Evolutionary conservation across 2,888 invertebrate species (phyloP).

Genomic region (Patella caerulea): DNA sequence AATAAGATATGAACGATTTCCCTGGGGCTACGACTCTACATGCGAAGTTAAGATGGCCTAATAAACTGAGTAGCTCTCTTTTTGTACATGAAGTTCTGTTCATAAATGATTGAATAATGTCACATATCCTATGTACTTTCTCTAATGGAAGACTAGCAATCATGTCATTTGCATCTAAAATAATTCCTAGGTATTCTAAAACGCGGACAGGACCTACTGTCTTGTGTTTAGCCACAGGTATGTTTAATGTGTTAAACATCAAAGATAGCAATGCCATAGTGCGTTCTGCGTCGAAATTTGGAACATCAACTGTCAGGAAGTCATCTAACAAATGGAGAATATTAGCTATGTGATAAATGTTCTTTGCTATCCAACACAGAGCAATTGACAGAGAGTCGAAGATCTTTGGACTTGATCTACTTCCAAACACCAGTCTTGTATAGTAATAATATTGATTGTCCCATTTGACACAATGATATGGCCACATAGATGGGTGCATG

Average conservation of each 20-base stretch:
- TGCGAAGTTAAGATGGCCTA: slow-evolving; percentile 33
- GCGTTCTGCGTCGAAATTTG: slow-evolving; percentile 21
- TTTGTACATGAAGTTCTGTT: slow-evolving; percentile 18
- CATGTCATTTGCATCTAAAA: slow-evolving; percentile 35
- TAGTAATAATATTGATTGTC: slow-evolving; percentile 17
- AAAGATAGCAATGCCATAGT: slow-evolving; percentile 31
- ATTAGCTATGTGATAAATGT: neutral
- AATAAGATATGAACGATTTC: slow-evolving; percentile 27
- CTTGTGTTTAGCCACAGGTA: slow-evolving; percentile 34
- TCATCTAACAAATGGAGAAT: slow-evolving; percentile 17
- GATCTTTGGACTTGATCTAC: slow-evolving; percentile 10
- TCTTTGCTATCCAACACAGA: neutral
- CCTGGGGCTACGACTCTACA: slow-evolving; percentile 25
- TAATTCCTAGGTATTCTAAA: slow-evolving; percentile 37
- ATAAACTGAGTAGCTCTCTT: slow-evolving; percentile 26
- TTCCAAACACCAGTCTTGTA: slow-evolving; percentile 1
- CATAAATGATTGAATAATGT: slow-evolving; percentile 6
- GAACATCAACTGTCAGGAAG: slow-evolving; percentile 12
- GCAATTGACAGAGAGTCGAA: slow-evolving; percentile 11
- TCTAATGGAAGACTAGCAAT: slow-evolving; percentile 29
- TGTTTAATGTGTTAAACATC: slow-evolving; percentile 29
- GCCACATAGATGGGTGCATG: slow-evolving; percentile 2
- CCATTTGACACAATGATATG: slow-evolving; percentile 8
- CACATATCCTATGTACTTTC: slow-evolving; percentile 27
- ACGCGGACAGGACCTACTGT: slow-evolving; percentile 27